These are phyloP conservation scores for Mus caroli DNA, from an alignment of 2,797 vertebrate species.

Conservation along the genomic window DNA sequence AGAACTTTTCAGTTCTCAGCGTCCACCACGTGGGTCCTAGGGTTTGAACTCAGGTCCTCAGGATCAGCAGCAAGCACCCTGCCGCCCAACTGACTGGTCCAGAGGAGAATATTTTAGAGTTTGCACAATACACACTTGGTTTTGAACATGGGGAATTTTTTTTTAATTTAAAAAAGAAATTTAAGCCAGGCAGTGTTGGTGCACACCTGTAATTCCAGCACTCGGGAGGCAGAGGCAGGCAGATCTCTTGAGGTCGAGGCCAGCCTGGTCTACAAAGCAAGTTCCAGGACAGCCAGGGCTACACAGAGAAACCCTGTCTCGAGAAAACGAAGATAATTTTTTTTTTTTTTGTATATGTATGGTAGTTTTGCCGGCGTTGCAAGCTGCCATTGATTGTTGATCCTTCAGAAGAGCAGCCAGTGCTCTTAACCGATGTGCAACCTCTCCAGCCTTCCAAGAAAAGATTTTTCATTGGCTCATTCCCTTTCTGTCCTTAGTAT, in stretches of 20 bases:
- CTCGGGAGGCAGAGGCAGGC: not conserved
- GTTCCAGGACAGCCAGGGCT: not conserved
- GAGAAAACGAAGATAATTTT: too few relatives aligned
- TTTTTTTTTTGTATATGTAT: not conserved
- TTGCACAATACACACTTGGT: not conserved
- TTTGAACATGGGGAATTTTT: not conserved
- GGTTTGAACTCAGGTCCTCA: not conserved
- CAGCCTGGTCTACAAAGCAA: not conserved
- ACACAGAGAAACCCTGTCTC: not conserved
- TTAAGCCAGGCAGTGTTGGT: not conserved
- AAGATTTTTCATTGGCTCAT: not conserved
- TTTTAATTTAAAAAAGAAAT: not conserved
- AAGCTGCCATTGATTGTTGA: not conserved
- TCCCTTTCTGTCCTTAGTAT: constrained; percentile 18
- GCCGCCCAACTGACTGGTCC: not conserved
- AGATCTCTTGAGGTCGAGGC: not conserved
- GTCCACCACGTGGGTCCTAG: not conserved
- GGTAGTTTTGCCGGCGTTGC: not conserved
- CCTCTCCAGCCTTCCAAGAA: not conserved
- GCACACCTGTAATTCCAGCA: not conserved
- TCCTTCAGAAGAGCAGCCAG: not conserved
- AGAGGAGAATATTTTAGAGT: not conserved
- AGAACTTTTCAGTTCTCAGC: not conserved
- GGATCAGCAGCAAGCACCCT: not conserved
- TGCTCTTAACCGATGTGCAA: not conserved